phyloP scores from a whole-genome alignment of 1,140 invertebrate species.

The Papilio aristodemus region DNA sequence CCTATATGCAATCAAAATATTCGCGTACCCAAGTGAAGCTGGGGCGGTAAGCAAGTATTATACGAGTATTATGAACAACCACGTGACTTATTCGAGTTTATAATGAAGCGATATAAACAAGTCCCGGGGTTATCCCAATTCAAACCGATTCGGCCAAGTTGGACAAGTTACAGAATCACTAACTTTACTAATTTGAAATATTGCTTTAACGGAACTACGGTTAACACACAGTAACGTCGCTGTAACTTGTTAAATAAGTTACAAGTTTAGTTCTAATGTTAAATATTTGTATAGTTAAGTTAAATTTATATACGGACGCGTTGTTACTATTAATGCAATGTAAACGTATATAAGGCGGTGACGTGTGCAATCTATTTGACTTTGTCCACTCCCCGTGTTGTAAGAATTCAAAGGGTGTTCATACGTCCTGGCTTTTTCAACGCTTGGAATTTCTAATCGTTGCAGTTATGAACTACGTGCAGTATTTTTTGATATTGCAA shows the following conservation, averaged over 20 bases:
- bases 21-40: too few species aligned
- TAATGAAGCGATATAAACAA: conserved; percentile 17
- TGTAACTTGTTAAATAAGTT: conserved; percentile 21
- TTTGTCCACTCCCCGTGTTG: not conserved
- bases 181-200: conserved; percentile 24
- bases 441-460: conserved; percentile 1
- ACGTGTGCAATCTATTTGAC: not conserved
- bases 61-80: conserved; percentile 2
- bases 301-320: conserved; percentile 15
- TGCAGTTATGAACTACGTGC: conserved; percentile 6
- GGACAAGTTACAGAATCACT: conserved; percentile 16
- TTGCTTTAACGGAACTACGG: conserved; percentile 21
- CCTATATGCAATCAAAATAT: too few species aligned
- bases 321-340: not conserved
- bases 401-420: conserved; percentile 6
- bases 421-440: not conserved
- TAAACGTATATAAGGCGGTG: not conserved
- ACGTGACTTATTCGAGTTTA: conserved; percentile 1
- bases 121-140: conserved; percentile 15
- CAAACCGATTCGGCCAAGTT: conserved; percentile 4
- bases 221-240: conserved; percentile 14
- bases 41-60: not conserved
- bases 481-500: conserved; percentile 8
- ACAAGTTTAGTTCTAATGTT: conserved; percentile 19
- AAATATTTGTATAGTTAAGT: conserved; percentile 23